Base-by-base conservation (phyloP, 2,888 invertebrate species). In the Zaprionus bogoriensis region DNA sequence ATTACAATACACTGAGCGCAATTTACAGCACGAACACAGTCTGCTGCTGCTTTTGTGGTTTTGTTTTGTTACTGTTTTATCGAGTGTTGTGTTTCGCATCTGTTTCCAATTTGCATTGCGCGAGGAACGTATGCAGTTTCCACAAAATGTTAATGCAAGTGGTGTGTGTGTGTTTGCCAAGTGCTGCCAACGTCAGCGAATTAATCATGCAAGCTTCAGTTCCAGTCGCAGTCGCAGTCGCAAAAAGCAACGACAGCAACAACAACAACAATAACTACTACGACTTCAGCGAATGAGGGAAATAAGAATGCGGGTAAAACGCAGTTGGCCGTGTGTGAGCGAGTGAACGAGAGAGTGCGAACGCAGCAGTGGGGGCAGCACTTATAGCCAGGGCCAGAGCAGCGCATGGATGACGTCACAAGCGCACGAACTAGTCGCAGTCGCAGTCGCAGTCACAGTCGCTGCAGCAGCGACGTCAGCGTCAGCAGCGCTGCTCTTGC, bases 131-230 rank as follows among this genome's bases (percentile, higher is more conserved):
- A 58, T 54, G 45, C 41, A 50, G 50, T 61, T 52, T 50, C 14
- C 59, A 73, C 57, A 64, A 66, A 67, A 50, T 57, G 64, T 51
- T 67, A 77, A 74, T 74, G 61, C 63, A 74, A 60, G 58, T 53
- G 57, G 30, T 57, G 41, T 55, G 38, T 38, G 41, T 36, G 51
- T 61, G 44, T 41, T 61, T 63, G 65, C 45, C 59, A 66, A 60
- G 68, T 65, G 39, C 53, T 71, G 71, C 47, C 79, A 75, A 55
- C 80, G 84, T 83, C 77, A 86, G 84, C 74, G 77, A 80, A 86
- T 86, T 86, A 86, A 83, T 81, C 81, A 81, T 80, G 59, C 87
- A 71, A 66, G 48, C 62, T n/a, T n/a, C n/a, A n/a, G n/a, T n/a
- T n/a, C n/a, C n/a, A n/a, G n/a, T n/a, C 20, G 25, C 59, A 52